Evolutionary conservation across 2,888 invertebrate species (phyloP).

Genomic region (Limnephilus rhombicus): DNA sequence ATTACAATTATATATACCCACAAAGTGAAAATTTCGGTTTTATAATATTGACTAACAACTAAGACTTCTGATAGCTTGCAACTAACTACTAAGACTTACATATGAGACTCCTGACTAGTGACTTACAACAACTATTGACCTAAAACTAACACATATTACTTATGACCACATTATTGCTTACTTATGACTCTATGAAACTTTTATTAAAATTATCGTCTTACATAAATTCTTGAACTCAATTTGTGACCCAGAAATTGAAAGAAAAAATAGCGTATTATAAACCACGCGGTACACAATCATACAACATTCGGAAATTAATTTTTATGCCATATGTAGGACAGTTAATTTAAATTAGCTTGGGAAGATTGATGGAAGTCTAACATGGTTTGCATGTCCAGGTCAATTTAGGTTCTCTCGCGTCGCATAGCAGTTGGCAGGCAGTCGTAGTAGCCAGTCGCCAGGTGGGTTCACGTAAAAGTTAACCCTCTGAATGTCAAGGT

Average conservation of each 20-base stretch:
- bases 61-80: no score
- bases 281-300: not conserved
- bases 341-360: conserved; percentile 13
- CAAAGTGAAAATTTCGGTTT: no score
- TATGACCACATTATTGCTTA: no score
- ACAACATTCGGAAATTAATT: not conserved
- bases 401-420: conserved; percentile 2
- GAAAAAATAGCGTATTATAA: not conserved
- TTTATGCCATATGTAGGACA: conserved; percentile 5
- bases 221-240: not conserved
- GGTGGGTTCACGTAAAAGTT: not conserved
- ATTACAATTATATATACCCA: no score
- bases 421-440: not conserved
- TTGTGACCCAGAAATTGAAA: not conserved
- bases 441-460: not conserved
- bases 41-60: no score
- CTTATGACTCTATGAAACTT: not conserved
- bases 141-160: no score
- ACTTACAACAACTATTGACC: no score
- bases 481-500: not conserved
- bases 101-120: no score
- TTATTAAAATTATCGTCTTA: not conserved
- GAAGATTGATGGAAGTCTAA: conserved; percentile 13
- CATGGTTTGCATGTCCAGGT: conserved; percentile 7
- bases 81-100: no score